Evolutionary conservation across 1,140 invertebrate species (phyloP).

Genomic region (Drosophila repleta): DNA sequence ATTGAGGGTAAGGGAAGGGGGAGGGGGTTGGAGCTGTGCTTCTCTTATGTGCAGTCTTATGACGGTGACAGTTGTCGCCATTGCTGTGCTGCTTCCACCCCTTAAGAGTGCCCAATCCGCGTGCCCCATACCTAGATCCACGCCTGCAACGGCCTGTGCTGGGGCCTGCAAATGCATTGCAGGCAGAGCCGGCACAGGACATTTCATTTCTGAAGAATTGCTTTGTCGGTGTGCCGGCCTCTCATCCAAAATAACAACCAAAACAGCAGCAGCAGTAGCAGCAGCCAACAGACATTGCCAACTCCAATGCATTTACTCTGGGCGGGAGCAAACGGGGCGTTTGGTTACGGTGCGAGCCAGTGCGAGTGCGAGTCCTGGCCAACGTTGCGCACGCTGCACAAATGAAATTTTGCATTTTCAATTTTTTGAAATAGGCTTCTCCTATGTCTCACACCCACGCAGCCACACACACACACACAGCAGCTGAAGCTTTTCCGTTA

Average conservation of each 20-base stretch:
- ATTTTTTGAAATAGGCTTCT: slow-evolving; percentile 82
- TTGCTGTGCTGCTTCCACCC: slow-evolving; percentile 43
- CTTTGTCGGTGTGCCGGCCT: slow-evolving; percentile 60
- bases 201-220: slow-evolving; percentile 83
- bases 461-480: background rate
- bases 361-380: slow-evolving; percentile 4
- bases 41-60: slow-evolving; percentile 63
- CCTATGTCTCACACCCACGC: slow-evolving; percentile 47
- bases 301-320: slow-evolving; percentile 51
- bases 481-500: slow-evolving; percentile 28
- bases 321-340: slow-evolving; percentile 19
- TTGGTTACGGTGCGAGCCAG: slow-evolving; percentile 3
- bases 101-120: slow-evolving; percentile 13
- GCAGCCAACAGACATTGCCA: slow-evolving; percentile 35
- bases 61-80: slow-evolving; percentile 74
- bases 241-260: slow-evolving; percentile 60
- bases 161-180: slow-evolving; percentile 68
- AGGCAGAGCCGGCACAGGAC: slow-evolving; percentile 56
- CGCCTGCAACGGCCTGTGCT: slow-evolving; percentile 6
- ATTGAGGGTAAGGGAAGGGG: background rate
- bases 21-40: slow-evolving; percentile 13
- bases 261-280: slow-evolving; percentile 6
- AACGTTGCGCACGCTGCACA: slow-evolving; percentile 61
- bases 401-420: slow-evolving; percentile 83
- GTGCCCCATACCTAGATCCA: background rate